These are phyloP conservation scores for Pristionchus entomophagus DNA, from an alignment of 2,888 invertebrate species.

Conservation along the genomic window DNA sequence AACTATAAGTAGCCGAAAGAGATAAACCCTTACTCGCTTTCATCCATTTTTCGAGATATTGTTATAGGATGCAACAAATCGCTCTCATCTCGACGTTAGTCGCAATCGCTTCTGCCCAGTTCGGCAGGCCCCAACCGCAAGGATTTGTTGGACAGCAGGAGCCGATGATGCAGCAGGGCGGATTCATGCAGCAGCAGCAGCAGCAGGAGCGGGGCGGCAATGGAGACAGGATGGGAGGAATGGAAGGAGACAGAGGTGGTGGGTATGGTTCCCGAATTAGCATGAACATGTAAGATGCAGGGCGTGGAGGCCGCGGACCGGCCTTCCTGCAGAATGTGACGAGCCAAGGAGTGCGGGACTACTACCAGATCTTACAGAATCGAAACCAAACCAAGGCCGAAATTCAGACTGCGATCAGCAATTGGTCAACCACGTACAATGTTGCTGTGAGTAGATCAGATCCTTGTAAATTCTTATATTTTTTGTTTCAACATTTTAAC, in stretches of 20 bases:
- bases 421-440: slow-evolving; percentile 33
- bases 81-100: background rate
- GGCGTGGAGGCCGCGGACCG: background rate
- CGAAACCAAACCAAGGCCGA: background rate
- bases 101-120: background rate
- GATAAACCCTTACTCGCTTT: background rate
- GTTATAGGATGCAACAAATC: slow-evolving; percentile 17
- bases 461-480: too few species aligned
- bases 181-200: background rate
- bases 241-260: background rate
- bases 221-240: background rate
- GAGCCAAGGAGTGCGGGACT: background rate
- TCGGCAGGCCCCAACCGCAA: background rate
- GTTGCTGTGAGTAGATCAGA: slow-evolving; percentile 2
- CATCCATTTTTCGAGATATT: background rate
- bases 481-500: too few species aligned
- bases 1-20: background rate
- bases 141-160: too few species aligned
- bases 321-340: slow-evolving; percentile 23
- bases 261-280: too few species aligned
- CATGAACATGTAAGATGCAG: too few species aligned
- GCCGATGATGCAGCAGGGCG: background rate
- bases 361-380: background rate
- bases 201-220: background rate
- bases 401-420: background rate